Percentiles rank a stretch among this genome's conserved stretches.
phyloP scores from a whole-genome alignment of 2,113 vertebrate species.

The Miniopterus natalensis region DNA sequence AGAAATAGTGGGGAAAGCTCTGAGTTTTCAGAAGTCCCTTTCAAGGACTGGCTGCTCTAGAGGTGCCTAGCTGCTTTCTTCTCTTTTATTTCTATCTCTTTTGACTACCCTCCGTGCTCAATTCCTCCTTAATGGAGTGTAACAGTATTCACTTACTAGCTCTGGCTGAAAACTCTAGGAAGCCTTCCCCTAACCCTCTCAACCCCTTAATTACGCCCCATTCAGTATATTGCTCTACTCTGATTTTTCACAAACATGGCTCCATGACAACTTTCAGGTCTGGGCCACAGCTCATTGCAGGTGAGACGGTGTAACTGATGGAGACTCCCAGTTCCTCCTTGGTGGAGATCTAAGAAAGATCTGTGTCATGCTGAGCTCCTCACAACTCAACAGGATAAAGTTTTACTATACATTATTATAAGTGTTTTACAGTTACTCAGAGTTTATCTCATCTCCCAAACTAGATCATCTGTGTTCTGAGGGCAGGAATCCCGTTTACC shows the following conservation, averaged over 20 bases:
- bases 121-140: not conserved
- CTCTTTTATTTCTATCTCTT: not conserved
- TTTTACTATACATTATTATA: not conserved
- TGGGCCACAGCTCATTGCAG: not conserved
- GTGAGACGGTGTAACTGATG: not conserved
- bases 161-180: not conserved
- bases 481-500: not conserved
- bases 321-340: not conserved
- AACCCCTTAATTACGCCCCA: not conserved
- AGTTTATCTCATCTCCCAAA: not conserved
- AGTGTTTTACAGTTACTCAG: not conserved
- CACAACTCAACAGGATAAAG: not conserved
- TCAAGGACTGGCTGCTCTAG: not conserved
- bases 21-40: not conserved
- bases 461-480: not conserved
- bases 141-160: not conserved
- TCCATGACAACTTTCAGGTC: slow-evolving; percentile 7
- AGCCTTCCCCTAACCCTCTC: not conserved
- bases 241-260: not conserved
- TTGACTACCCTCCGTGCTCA: not conserved
- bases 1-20: not conserved
- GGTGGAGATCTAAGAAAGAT: not conserved
- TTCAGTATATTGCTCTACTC: not conserved
- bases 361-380: not conserved
- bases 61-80: not conserved